Evolutionary conservation across 2,113 vertebrate species (phyloP).

Genomic region (Leptocoma aspasia): DNA sequence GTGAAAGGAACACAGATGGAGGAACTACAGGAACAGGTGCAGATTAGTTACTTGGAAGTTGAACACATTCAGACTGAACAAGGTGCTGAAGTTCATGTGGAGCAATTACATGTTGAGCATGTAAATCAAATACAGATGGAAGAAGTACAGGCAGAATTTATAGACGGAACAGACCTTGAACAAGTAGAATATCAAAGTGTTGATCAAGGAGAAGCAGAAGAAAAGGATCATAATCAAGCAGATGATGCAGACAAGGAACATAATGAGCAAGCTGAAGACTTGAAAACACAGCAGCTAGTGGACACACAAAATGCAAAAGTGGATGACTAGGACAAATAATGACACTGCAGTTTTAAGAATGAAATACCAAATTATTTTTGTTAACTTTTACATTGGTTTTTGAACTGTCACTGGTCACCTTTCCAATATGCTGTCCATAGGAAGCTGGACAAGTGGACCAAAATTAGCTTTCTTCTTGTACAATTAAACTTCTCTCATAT

Average conservation of each 20-base stretch:
- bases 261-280: constrained; percentile 33
- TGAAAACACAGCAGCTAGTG: constrained; percentile 44
- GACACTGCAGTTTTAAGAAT: constrained; percentile 33
- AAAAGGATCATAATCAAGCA: constrained; percentile 14
- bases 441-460: constrained; percentile 70
- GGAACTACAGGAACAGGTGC: constrained; percentile 79
- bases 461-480: constrained; percentile 62
- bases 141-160: constrained; percentile 77
- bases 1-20: constrained; percentile 71
- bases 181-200: constrained; percentile 66
- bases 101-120: constrained; percentile 77
- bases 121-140: constrained; percentile 81
- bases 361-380: constrained; percentile 65
- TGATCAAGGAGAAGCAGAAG: constrained; percentile 60
- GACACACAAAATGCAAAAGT: constrained; percentile 31
- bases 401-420: constrained; percentile 1
- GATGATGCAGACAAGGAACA: constrained; percentile 30
- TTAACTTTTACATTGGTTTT: constrained; percentile 54
- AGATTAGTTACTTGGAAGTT: constrained; percentile 81
- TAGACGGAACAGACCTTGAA: constrained; percentile 68
- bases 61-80: constrained; percentile 82
- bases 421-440: constrained; percentile 30
- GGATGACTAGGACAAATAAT: constrained; percentile 42
- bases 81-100: constrained; percentile 80
- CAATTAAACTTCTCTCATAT: constrained; percentile 41